Conservation (phyloP, 2,113 vertebrate species). For the Thunnus thynnus region DNA sequence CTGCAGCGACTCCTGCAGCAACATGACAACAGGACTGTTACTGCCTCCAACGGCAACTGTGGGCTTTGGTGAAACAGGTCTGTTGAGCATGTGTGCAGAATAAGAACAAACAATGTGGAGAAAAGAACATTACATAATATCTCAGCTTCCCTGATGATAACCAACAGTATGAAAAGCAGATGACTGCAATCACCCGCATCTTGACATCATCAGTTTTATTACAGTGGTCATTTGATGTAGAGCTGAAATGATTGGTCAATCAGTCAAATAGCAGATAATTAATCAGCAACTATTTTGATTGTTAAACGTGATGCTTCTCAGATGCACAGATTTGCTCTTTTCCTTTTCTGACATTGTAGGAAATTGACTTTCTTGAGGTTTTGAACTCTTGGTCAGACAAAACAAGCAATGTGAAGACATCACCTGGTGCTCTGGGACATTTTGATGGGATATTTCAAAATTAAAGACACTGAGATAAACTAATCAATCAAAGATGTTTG, state of each 20-base stretch:
- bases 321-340: too few species aligned
- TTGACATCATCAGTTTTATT: neutral
- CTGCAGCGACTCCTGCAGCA: neutral
- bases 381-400: too few species aligned
- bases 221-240: neutral
- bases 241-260: too few species aligned
- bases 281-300: too few species aligned
- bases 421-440: too few species aligned
- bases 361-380: too few species aligned
- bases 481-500: neutral
- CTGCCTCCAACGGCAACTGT: neutral
- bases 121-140: conserved; percentile 2
- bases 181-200: neutral
- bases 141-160: neutral
- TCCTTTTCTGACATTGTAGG: too few species aligned
- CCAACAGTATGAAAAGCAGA: neutral
- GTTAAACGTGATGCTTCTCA: too few species aligned
- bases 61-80: conserved; percentile 72
- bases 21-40: neutral
- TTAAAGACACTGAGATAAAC: neutral
- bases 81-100: neutral
- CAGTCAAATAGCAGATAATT: too few species aligned
- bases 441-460: neutral
- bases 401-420: too few species aligned
- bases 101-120: conserved; percentile 14